Base-by-base conservation (phyloP, 2,797 vertebrate species). In the Cyprinodon diabolis region DNA sequence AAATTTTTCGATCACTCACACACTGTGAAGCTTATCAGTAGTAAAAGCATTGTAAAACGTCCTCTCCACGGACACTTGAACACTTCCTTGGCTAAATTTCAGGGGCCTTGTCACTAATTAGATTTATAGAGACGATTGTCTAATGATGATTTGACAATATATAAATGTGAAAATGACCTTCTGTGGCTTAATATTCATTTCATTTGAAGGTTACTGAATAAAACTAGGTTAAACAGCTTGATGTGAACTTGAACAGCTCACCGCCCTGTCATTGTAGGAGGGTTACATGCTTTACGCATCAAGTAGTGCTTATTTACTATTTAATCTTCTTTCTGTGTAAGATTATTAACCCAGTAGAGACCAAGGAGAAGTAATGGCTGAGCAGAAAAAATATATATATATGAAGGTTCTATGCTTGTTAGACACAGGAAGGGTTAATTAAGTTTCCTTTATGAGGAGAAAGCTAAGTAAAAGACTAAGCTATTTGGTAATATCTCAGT, bases 121-220 rank as follows among this genome's bases (percentile, higher is more conserved):
- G 72, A 84, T 87, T 66, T 48, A 52, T 0, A n/a, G 15, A 62
- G 73, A 80, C 63, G 65, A 87, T 88, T 80, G 75, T 81, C 68
- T 78, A 86, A 86, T 70, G 78, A 79, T 73, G 75, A 84, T 81
- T 79, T 80, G 65, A 54, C 52, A 1, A 63, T n/a, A 43, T 63
- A 43, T 80, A 84, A 90, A 87, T 76, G 71, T 80, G 79, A 72
- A 75, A 75, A 68, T 85, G 81, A 87, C 88, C 91, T 86, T 91
- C 87, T 77, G 76, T 43, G 5, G 76, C 78, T 11, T 65, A 40
- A 51, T 66, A 45, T 63, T 47, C 54, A 76, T 79, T 81, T 69
- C 58, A 73, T 69, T 73, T 78, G 74, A 87, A 84, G 69, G 82
- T 77, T 77, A 79, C 78, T 80, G 52, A 62, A 68, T 45, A 70